Evolutionary conservation across 1,140 invertebrate genomes (phyloP).

Genomic region (Marisa cornuarietis): DNA sequence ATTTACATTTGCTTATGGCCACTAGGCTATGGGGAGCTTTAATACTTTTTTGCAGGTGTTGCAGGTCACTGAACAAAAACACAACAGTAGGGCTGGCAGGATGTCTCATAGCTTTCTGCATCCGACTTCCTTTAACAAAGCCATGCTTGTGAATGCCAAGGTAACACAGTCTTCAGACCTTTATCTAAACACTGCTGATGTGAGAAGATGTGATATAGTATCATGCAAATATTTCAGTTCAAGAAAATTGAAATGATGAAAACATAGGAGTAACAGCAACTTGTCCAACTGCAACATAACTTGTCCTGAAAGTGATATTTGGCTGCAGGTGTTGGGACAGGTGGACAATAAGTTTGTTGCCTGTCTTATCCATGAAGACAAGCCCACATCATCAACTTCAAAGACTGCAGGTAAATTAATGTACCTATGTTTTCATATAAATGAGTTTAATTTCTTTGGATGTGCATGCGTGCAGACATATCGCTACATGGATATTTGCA

Average conservation of each 20-base stretch:
- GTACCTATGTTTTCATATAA: neutral
- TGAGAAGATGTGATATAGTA: neutral
- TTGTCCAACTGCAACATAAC: neutral
- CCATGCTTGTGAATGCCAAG: slow-evolving; percentile 47
- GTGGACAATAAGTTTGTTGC: slow-evolving; percentile 77
- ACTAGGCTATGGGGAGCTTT: too few relatives aligned
- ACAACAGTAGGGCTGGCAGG: slow-evolving; percentile 4
- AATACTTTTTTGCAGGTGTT: neutral
- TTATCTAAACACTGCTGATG: neutral
- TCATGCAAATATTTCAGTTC: neutral
- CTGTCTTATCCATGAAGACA: slow-evolving; percentile 53
- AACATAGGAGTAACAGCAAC: neutral
- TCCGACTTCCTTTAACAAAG: slow-evolving; percentile 49
- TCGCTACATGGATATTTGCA: neutral
- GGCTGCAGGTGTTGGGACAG: slow-evolving; percentile 72
- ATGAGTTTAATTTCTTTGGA: neutral
- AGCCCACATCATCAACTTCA: neutral
- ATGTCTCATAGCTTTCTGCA: slow-evolving; percentile 13
- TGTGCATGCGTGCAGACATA: neutral
- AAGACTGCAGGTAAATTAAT: slow-evolving; percentile 24
- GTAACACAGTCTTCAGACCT: slow-evolving; percentile 18
- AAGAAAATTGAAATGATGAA: neutral
- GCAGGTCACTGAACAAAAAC: slow-evolving; percentile 1
- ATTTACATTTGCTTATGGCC: too few relatives aligned
- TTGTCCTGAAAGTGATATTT: neutral